phyloP scores from a whole-genome alignment of 2,797 vertebrate genomes.

The Carcharodon carcharias region DNA sequence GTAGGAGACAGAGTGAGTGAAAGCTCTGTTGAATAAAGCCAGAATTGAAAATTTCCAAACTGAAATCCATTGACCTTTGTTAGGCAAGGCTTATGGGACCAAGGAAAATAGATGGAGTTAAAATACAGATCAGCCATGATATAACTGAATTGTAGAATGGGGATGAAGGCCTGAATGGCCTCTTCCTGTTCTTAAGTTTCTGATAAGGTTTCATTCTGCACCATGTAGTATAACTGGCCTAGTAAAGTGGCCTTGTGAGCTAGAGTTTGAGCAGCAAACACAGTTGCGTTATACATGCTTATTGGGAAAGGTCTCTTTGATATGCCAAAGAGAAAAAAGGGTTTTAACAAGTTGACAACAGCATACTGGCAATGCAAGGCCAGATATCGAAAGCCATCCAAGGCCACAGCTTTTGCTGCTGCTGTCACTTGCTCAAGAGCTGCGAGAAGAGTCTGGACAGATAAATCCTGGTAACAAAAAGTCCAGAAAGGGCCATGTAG shows the following conservation, averaged over 20 bases:
- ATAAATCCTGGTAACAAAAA: not conserved
- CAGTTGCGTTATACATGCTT: not conserved
- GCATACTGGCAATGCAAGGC: not conserved
- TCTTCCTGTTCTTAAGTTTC: not conserved
- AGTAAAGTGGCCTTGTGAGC: not conserved
- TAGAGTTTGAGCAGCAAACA: not conserved
- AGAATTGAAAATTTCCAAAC: not conserved
- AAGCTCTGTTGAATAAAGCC: not conserved
- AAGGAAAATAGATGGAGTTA: not conserved
- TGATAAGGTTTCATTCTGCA: not conserved
- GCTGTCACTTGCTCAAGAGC: not conserved
- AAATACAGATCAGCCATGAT: not conserved
- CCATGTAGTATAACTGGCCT: not conserved
- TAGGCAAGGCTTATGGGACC: not conserved
- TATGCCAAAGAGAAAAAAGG: not conserved
- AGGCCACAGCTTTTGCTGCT: not conserved
- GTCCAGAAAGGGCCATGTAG: not conserved
- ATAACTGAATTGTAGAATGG: not conserved
- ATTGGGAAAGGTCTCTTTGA: not conserved
- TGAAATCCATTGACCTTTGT: not conserved
- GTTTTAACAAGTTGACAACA: not conserved
- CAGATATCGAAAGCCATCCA: not conserved
- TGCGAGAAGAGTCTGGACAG: not conserved
- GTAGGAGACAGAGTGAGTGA: not conserved
- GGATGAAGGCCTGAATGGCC: not conserved